A percentile compares a stretch with the other conserved stretches of the same genome.
These are phyloP conservation scores for Misgurnus anguillicaudatus DNA, from an alignment of 2,113 vertebrate genomes.

Conservation along the genomic window DNA sequence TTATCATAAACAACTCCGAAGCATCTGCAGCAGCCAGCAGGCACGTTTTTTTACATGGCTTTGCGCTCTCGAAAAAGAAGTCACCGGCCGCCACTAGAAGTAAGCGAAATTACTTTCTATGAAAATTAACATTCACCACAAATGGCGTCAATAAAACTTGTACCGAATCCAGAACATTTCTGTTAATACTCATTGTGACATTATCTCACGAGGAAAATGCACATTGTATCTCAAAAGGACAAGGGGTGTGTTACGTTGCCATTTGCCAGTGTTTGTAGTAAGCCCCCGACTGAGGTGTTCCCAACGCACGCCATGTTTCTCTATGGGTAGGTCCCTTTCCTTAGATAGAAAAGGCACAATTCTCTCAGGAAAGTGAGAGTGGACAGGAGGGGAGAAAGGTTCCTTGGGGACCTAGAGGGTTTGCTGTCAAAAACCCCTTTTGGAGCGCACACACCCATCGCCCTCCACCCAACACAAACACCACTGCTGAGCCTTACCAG, in stretches of 20 bases:
- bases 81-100: too few relatives aligned
- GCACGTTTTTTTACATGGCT: too few relatives aligned
- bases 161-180: background rate
- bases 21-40: too few relatives aligned
- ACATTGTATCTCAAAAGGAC: conserved; percentile 18
- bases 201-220: conserved; percentile 10
- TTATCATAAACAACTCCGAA: too few relatives aligned
- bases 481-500: conserved; percentile 31
- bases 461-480: conserved; percentile 75
- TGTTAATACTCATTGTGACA: background rate
- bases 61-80: too few relatives aligned
- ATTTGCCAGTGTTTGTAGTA: conserved; percentile 49
- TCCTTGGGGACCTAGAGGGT: conserved; percentile 65
- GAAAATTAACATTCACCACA: background rate
- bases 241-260: conserved; percentile 2
- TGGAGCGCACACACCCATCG: conserved; percentile 53
- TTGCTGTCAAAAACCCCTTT: conserved; percentile 46
- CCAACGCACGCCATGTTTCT: conserved; percentile 67
- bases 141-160: background rate
- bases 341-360: conserved; percentile 82
- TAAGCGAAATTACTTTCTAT: too few relatives aligned
- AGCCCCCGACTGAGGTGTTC: conserved; percentile 51
- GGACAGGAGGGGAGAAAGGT: conserved; percentile 60
- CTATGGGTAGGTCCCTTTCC: conserved; percentile 78
- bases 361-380: conserved; percentile 75